phyloP scores from a whole-genome alignment of 2,113 vertebrate species.

The Laterallus jamaicensis region DNA sequence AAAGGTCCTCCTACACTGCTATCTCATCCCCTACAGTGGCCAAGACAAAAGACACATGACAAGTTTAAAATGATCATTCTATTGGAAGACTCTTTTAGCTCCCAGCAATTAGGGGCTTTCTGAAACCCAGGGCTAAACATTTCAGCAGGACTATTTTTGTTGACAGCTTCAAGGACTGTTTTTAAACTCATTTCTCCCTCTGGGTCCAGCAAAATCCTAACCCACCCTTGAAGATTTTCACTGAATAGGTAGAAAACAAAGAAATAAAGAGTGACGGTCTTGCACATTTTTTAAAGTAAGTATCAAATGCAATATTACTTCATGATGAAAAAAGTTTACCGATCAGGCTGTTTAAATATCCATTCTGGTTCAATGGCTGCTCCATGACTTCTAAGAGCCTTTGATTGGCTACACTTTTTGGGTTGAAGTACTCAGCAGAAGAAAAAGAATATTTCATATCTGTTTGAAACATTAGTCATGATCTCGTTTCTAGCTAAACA shows the following conservation, averaged over 20 bases:
- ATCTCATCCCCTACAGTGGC: neutral
- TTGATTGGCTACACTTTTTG: neutral
- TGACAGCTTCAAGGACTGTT: neutral
- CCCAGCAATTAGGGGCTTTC: neutral
- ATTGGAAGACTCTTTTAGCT: neutral
- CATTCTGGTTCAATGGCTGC: neutral
- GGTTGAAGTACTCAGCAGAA: neutral
- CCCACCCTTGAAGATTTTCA: neutral
- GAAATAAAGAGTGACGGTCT: neutral
- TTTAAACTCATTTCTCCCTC: neutral
- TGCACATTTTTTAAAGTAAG: neutral
- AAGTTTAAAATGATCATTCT: neutral
- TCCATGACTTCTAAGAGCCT: neutral
- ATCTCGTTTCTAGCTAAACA: neutral
- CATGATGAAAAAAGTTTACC: neutral
- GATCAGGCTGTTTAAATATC: neutral
- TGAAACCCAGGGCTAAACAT: neutral
- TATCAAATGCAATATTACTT: neutral
- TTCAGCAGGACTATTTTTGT: neutral
- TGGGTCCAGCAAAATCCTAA: neutral
- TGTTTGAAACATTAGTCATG: neutral
- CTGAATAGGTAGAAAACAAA: neutral
- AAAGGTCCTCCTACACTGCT: neutral
- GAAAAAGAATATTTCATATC: neutral
- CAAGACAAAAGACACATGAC: slow-evolving; percentile 3